Evolutionary conservation across 2,888 invertebrate species (phyloP).

Genomic region (Drosophila percnosoma): DNA sequence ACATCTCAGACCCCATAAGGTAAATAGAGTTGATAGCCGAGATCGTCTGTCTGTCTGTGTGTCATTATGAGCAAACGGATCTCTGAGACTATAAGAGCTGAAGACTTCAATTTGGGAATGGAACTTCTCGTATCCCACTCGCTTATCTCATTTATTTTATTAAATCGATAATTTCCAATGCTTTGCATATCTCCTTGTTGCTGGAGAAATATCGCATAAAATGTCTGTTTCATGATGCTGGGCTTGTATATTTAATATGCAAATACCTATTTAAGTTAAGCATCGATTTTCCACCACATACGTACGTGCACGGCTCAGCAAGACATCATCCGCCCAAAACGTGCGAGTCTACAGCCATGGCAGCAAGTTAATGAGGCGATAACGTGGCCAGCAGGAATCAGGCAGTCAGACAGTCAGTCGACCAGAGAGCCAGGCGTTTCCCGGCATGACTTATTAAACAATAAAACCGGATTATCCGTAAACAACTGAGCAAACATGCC

Average conservation of each 20-base stretch:
- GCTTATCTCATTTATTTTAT: background rate
- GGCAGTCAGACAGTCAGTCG: constrained; percentile 19
- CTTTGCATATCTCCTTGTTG: background rate
- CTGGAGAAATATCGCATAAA: background rate
- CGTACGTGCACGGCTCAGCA: background rate
- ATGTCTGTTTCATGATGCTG: background rate
- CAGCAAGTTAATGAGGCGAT: constrained; percentile 60
- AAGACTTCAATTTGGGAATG: background rate
- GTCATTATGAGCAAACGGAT: background rate
- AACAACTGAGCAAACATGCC: constrained; percentile 78
- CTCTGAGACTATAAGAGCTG: background rate
- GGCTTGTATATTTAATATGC: constrained; percentile 7
- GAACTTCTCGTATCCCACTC: background rate
- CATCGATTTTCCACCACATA: constrained; percentile 46
- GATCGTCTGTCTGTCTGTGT: background rate
- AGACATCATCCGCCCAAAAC: constrained; percentile 18
- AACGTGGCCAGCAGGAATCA: constrained; percentile 43
- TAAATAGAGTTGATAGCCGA: background rate
- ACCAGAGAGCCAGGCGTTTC: constrained; percentile 19
- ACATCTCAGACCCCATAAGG: background rate
- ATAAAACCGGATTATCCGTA: constrained; percentile 79
- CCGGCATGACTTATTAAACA: constrained; percentile 77
- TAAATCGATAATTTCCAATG: background rate
- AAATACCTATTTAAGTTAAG: constrained; percentile 42
- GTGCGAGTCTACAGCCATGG: constrained; percentile 30